Evolutionary conservation across 2,888 invertebrate species (phyloP).

Genomic region (Eustalomyia histrio): DNA sequence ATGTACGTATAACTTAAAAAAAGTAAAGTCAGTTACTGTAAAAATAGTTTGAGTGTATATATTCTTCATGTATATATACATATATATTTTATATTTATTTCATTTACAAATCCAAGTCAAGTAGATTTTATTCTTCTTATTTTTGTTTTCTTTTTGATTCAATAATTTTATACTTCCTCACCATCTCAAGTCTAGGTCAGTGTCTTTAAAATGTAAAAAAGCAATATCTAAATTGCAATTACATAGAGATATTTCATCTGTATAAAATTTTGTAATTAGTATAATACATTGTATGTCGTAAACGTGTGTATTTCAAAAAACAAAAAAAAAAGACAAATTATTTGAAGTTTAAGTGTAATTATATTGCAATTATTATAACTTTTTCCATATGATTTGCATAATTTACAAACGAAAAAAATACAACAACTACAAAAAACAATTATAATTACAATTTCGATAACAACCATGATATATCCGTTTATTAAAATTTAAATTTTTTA

Average conservation of each 20-base stretch:
- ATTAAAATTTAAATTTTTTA: neutral
- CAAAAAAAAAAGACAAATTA: neutral
- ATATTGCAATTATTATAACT: conserved; percentile 73
- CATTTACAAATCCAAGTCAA: conserved; percentile 8
- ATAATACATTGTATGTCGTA: conserved; percentile 42
- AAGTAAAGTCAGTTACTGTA: too few species aligned
- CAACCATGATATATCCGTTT: conserved; percentile 54
- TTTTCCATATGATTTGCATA: conserved; percentile 65
- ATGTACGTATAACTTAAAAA: too few species aligned
- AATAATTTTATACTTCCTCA: conserved; percentile 60
- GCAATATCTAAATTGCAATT: conserved; percentile 24
- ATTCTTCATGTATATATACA: too few species aligned
- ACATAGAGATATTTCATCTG: conserved; percentile 1
- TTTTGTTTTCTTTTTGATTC: conserved; percentile 33
- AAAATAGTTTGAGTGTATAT: too few species aligned
- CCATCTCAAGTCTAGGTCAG: conserved; percentile 65
- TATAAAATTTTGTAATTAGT: conserved; percentile 53
- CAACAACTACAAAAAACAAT: conserved; percentile 28
- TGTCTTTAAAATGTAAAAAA: conserved; percentile 52
- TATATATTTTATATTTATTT: conserved; percentile 10
- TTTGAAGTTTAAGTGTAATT: conserved; percentile 72
- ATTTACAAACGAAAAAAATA: conserved; percentile 31
- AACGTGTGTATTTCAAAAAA: conserved; percentile 26
- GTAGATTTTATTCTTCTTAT: conserved; percentile 9
- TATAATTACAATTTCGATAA: conserved; percentile 46